phyloP scores from a whole-genome alignment of 2,888 invertebrate species.

The Alsophila aescularia region DNA sequence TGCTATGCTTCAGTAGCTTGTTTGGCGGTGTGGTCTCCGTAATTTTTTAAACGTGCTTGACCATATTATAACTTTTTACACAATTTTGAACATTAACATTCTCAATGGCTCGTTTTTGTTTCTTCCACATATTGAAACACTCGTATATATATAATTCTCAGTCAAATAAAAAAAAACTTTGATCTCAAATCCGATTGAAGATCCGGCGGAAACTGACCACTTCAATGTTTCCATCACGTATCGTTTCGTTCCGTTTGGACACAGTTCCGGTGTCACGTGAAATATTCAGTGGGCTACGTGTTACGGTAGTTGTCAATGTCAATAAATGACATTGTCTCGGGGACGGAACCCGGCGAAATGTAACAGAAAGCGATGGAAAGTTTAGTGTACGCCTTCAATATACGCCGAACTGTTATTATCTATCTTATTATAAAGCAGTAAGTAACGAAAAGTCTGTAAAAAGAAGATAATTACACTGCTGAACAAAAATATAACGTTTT shows the following conservation, averaged over 20 bases:
- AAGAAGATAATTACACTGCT: no score
- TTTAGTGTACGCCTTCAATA: neutral
- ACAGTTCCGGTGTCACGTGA: constrained; percentile 1
- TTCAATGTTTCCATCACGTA: neutral
- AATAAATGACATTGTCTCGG: constrained; percentile 1
- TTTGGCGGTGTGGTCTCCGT: no score
- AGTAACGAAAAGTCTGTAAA: no score
- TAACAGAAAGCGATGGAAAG: neutral
- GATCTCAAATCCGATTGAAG: neutral
- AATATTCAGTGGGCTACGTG: constrained; percentile 2
- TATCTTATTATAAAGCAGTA: no score
- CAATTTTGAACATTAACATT: no score
- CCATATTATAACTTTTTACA: no score
- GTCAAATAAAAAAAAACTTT: neutral
- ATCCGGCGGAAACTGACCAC: neutral
- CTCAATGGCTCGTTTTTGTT: neutral
- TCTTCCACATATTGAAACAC: neutral
- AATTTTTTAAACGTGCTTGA: no score
- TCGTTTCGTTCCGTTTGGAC: neutral
- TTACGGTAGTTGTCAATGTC: neutral
- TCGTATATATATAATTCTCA: neutral
- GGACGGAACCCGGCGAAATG: neutral
- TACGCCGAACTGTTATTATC: no score
- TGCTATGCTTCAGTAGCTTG: no score
- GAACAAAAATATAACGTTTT: no score